These are phyloP conservation scores for Himalopsyche kuldschensis DNA, from an alignment of 2,888 invertebrate species.

Conservation along the genomic window DNA sequence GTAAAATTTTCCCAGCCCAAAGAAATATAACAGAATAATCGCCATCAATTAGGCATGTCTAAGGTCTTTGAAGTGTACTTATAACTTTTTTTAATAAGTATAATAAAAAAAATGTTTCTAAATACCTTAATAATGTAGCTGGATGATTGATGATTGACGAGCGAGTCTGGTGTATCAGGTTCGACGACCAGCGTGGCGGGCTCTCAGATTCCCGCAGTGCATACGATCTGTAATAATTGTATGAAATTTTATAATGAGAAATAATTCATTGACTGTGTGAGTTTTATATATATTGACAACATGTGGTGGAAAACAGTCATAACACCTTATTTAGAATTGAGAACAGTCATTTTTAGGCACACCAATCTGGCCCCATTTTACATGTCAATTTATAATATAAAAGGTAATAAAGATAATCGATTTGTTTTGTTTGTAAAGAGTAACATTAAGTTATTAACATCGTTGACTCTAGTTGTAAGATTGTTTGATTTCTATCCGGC, in stretches of 20 bases:
- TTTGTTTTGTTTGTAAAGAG: no score
- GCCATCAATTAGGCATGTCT: neutral
- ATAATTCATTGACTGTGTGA: neutral
- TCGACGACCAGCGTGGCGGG: neutral
- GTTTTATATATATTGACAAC: neutral
- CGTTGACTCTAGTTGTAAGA: no score
- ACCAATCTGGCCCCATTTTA: no score
- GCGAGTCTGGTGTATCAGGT: neutral
- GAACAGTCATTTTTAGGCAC: neutral
- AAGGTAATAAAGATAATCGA: no score
- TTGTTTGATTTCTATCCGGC: no score
- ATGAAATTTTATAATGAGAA: neutral
- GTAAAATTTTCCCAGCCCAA: neutral
- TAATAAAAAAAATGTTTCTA: neutral
- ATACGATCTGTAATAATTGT: neutral
- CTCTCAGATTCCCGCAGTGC: neutral
- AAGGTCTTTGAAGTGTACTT: neutral
- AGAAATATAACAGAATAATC: neutral
- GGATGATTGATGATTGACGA: neutral
- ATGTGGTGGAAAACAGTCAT: neutral
- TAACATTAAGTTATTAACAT: no score
- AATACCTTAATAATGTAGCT: neutral
- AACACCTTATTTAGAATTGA: neutral
- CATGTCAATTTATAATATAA: no score
- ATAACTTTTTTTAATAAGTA: neutral